Conservation (phyloP, 1,140 invertebrate genomes). For the Pseudomyrmex pallidus region DNA sequence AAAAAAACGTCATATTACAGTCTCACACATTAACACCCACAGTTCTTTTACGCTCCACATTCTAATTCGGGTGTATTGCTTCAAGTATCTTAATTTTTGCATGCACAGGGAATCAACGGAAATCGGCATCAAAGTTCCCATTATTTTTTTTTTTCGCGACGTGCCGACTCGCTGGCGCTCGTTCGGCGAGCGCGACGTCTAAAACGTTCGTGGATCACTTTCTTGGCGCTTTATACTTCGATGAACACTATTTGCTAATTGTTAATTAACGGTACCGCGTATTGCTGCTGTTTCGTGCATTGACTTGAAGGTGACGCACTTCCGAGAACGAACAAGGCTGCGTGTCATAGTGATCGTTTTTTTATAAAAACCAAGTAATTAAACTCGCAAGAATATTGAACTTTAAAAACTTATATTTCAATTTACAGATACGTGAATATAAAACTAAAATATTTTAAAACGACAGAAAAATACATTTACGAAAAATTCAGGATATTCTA, state of each 20-base stretch:
- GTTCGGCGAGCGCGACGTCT: slow-evolving; percentile 43
- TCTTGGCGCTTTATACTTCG: slow-evolving; percentile 56
- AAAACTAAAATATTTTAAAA: neutral
- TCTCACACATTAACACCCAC: slow-evolving; percentile 1
- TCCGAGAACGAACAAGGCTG: slow-evolving; percentile 70
- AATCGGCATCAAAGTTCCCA: slow-evolving; percentile 29
- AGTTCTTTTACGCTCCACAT: neutral
- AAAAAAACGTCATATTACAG: neutral
- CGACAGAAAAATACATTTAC: too few relatives aligned
- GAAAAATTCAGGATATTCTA: too few relatives aligned
- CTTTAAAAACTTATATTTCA: neutral
- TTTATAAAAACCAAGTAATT: neutral
- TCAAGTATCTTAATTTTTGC: neutral
- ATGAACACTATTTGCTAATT: slow-evolving; percentile 53
- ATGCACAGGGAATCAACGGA: neutral
- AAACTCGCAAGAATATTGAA: neutral
- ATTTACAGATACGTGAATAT: neutral
- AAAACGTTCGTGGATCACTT: slow-evolving; percentile 53
- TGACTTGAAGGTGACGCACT: slow-evolving; percentile 70
- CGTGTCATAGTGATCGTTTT: neutral
- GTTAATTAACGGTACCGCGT: slow-evolving; percentile 69
- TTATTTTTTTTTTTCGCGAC: neutral
- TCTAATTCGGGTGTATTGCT: neutral
- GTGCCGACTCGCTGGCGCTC: slow-evolving; percentile 42
- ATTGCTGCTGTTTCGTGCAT: slow-evolving; percentile 77